Conservation (phyloP, 1,140 invertebrate genomes). For the Meloidogyne chitwoodi region DNA sequence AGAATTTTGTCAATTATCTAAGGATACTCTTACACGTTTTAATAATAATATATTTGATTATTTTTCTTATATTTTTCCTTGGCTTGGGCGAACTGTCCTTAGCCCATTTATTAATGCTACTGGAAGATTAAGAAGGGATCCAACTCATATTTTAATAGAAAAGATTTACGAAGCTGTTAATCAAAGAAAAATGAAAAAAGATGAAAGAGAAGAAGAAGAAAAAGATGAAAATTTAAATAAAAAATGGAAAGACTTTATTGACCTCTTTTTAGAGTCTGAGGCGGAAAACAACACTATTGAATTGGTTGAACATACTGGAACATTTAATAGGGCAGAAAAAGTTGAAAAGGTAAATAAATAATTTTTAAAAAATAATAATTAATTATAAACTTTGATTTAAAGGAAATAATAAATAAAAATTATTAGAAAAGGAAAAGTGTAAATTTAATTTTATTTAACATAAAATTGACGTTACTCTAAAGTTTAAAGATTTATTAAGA, state of each 20-base stretch:
- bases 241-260: slow-evolving; percentile 44
- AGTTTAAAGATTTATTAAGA: too few relatives aligned
- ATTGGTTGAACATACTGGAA: neutral
- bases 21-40: neutral
- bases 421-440: neutral
- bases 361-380: too few relatives aligned
- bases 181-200: neutral
- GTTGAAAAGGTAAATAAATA: neutral
- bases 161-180: neutral
- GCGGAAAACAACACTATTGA: neutral
- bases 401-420: neutral
- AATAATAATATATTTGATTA: slow-evolving; percentile 15
- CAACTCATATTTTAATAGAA: neutral
- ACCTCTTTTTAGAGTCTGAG: slow-evolving; percentile 34
- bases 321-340: neutral
- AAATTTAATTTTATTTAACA: too few relatives aligned
- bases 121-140: neutral
- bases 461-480: too few relatives aligned
- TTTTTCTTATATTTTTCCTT: slow-evolving; percentile 9
- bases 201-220: neutral
- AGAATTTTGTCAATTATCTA: slow-evolving; percentile 36
- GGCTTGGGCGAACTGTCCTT: neutral
- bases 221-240: slow-evolving; percentile 4
- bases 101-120: neutral
- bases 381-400: neutral